phyloP scores from a whole-genome alignment of 1,140 invertebrate species.

The Sitobion miscanthi region DNA sequence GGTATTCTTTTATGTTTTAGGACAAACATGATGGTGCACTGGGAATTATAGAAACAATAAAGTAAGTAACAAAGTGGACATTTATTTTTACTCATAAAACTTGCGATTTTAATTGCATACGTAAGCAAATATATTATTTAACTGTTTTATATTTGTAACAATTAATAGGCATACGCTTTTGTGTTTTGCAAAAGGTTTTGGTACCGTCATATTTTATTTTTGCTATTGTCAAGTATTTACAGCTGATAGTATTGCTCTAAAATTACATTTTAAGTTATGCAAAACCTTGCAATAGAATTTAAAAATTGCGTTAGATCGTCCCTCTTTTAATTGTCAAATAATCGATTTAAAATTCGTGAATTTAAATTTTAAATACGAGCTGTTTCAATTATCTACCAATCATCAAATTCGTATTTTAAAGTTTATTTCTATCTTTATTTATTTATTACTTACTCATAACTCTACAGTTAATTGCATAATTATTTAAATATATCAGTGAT shows the following conservation, averaged over 20 bases:
- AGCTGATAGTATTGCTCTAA: too few relatives aligned
- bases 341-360: not conserved
- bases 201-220: not conserved
- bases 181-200: not conserved
- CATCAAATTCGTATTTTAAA: not conserved
- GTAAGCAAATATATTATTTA: not conserved
- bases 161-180: not conserved
- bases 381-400: too few relatives aligned
- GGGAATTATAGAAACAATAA: constrained; percentile 90
- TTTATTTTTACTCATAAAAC: not conserved
- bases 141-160: not conserved
- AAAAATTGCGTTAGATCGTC: not conserved
- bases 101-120: not conserved
- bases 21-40: constrained; percentile 88
- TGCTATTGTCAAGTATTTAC: not conserved
- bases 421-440: not conserved
- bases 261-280: too few relatives aligned
- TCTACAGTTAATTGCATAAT: not conserved
- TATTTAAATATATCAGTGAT: not conserved
- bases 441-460: not conserved
- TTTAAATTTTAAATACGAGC: too few relatives aligned
- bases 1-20: constrained; percentile 66
- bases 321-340: not conserved
- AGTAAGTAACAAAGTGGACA: constrained; percentile 65
- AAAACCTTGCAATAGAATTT: too few relatives aligned